Evolutionary conservation across 2,797 vertebrate species (phyloP).

Genomic region (Moxostoma hubbsi): DNA sequence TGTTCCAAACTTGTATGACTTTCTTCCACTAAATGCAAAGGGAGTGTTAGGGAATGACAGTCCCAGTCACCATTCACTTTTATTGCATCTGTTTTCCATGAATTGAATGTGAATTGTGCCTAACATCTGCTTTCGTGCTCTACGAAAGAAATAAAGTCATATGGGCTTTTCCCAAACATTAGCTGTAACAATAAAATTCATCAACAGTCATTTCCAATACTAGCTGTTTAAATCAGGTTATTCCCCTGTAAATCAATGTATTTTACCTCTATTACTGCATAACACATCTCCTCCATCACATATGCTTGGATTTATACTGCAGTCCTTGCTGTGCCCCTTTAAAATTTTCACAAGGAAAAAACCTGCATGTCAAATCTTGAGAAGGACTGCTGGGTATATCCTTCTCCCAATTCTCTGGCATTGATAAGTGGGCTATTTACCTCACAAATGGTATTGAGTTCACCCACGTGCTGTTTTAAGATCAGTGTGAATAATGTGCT

Average conservation of each 20-base stretch:
- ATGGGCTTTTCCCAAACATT: background rate
- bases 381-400: slow-evolving; percentile 11
- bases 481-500: slow-evolving; percentile 61
- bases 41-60: too few species aligned
- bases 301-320: background rate
- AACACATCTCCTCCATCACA: background rate
- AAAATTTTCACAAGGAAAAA: background rate
- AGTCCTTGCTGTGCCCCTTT: background rate
- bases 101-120: too few species aligned
- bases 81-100: too few species aligned
- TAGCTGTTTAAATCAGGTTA: background rate
- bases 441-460: slow-evolving; percentile 34
- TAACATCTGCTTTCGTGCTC: too few species aligned
- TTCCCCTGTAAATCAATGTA: background rate
- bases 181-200: background rate
- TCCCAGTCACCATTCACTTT: too few species aligned
- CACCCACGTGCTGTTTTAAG: slow-evolving; percentile 30
- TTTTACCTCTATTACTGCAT: background rate
- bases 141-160: too few species aligned
- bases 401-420: slow-evolving; percentile 24
- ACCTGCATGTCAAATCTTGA: background rate
- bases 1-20: too few species aligned
- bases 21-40: too few species aligned
- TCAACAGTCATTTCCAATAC: background rate
- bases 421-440: slow-evolving; percentile 58